phyloP scores from a whole-genome alignment of 2,888 invertebrate genomes.

The Salticus scenicus region DNA sequence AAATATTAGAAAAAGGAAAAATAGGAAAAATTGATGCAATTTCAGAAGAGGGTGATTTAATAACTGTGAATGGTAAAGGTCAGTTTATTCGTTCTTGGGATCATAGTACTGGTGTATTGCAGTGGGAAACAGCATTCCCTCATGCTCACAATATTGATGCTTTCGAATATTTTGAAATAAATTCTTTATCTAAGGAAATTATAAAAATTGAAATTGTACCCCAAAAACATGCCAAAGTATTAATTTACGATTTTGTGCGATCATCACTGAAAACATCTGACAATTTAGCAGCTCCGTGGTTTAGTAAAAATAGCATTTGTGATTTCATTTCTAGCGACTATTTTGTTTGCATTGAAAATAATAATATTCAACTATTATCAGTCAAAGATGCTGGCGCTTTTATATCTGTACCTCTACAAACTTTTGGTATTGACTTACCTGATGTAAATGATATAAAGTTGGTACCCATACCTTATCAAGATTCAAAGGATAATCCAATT shows the following conservation, averaged over 20 bases:
- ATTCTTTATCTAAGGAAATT: constrained; percentile 51
- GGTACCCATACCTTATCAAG: constrained; percentile 63
- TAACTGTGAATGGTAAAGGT: constrained; percentile 84
- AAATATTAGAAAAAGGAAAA: constrained; percentile 83
- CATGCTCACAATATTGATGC: constrained; percentile 74
- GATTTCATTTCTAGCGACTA: constrained; percentile 60
- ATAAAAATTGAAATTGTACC: constrained; percentile 47
- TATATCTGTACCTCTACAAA: constrained; percentile 64
- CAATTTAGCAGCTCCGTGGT: constrained; percentile 46
- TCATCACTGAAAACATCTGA: constrained; percentile 60
- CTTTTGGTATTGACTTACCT: constrained; percentile 54
- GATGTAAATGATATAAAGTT: constrained; percentile 38
- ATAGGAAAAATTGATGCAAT: constrained; percentile 80
- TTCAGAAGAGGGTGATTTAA: constrained; percentile 75
- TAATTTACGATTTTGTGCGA: constrained; percentile 44
- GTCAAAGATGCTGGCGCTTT: constrained; percentile 67
- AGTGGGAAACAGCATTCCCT: constrained; percentile 73
- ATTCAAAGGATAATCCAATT: constrained; percentile 59
- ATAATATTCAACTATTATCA: constrained; percentile 56
- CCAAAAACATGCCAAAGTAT: constrained; percentile 37
- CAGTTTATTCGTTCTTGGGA: constrained; percentile 86
- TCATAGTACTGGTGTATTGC: constrained; percentile 80
- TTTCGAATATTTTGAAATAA: constrained; percentile 44
- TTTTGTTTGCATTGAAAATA: constrained; percentile 69
- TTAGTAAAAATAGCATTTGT: constrained; percentile 47